Base-by-base conservation (phyloP, 2,888 invertebrate genomes). In the Nysson spinosus region DNA sequence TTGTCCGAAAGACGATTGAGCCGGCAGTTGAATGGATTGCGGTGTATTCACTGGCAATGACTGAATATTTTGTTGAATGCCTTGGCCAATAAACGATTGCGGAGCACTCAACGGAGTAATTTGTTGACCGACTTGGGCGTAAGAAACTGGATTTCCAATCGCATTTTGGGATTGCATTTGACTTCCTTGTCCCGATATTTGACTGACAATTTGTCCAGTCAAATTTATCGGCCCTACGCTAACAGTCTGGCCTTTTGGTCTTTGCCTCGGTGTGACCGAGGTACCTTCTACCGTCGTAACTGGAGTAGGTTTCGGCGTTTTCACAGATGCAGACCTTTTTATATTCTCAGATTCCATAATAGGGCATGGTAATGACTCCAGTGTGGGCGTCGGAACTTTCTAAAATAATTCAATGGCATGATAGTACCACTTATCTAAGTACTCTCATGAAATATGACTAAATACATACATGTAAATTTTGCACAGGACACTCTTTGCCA, bases 241-340 rank as follows among this genome's bases (percentile, higher is more conserved):
- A 1, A 86, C 84, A 12, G 77, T 79, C 57, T 87, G 87, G 24
- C 92, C 93, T 84, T 95, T 95, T 6, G 96, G 96, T 73, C 96
- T 89, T 84, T 95, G 95, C 47, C 95, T 89, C 2, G 95, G 95
- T 47, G 93, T 93, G 17, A 96, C 95, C 71, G 94, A 94, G 1
- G 96, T 96, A 51, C 93, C 93, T 83, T 93, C 92, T 5, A 91
- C 89, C 2, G 89, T 74, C 1, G 89, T 85, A 7, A 88, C 83
- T 2, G 89, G 83, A 9, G 89, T 85, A 20, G 89, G 86, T 73
- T 89, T 87, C 1, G 83, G 74, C n/a, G 88, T 83, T 77, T 89
- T 89, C 54, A 89, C 87, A 11, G 89, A 86, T 43, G 90, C 88
- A 11, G 90, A 88, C 66, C 91, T 90, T 79, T 92, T 92, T 30